A percentile compares a stretch with the other conserved stretches of the same genome.
These are phyloP conservation scores for Smittia sp. DNA, from an alignment of 2,888 invertebrate genomes.

Conservation along the genomic window DNA sequence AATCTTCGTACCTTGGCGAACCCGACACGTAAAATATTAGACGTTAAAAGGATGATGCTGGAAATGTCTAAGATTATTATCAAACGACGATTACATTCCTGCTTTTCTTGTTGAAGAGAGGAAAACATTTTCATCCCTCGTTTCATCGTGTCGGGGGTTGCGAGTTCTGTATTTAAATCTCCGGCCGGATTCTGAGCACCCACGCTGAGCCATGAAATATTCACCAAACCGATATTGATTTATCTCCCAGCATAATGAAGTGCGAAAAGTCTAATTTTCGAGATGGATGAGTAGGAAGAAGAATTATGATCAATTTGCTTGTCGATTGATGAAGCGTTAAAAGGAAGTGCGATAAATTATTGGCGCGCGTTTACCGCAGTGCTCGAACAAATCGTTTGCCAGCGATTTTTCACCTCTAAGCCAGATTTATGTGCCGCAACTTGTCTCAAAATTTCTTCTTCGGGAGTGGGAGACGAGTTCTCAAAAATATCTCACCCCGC, in stretches of 20 bases:
- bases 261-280: conserved; percentile 29
- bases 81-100: conserved; percentile 32
- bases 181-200: neutral
- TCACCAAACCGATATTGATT: conserved; percentile 16
- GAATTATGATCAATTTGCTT: conserved; percentile 27
- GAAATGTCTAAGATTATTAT: conserved; percentile 37
- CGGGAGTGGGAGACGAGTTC: neutral
- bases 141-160: neutral
- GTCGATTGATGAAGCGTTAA: conserved; percentile 37
- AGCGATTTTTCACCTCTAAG: conserved; percentile 27
- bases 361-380: neutral
- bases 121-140: neutral
- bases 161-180: neutral
- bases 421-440: conserved; percentile 30
- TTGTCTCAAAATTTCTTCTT: neutral
- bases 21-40: conserved; percentile 41
- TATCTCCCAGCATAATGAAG: conserved; percentile 22
- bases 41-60: conserved; percentile 37
- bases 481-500: neutral
- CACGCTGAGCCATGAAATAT: neutral
- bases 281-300: neutral
- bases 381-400: neutral
- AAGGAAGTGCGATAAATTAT: conserved; percentile 33
- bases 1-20: conserved; percentile 12
- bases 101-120: neutral